Evolutionary conservation across 2,113 vertebrate species (phyloP).

Genomic region (Periophthalmodon schlosseri): DNA sequence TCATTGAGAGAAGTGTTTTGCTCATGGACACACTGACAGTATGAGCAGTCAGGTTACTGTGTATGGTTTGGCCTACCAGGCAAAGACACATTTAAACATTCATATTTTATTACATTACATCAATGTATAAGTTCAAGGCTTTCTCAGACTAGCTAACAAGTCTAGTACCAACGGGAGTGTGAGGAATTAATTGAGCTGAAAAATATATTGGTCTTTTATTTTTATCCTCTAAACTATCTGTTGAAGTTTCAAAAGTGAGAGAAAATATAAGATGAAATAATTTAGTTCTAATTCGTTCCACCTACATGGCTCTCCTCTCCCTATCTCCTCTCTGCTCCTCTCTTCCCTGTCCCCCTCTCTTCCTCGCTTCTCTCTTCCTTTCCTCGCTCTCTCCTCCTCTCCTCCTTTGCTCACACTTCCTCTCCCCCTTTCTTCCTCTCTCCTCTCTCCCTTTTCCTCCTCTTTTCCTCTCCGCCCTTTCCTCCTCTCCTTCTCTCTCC

Average conservation of each 20-base stretch:
- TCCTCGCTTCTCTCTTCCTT: no score
- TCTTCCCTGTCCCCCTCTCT: no score
- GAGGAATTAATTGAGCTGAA: neutral
- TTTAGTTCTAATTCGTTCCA: neutral
- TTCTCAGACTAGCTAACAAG: neutral
- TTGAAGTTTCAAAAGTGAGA: neutral
- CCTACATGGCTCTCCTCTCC: neutral
- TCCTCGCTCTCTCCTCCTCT: no score
- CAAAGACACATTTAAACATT: neutral
- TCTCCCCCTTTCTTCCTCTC: no score
- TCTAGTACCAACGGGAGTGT: neutral
- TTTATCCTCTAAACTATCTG: neutral
- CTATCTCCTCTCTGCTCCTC: no score
- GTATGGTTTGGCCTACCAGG: neutral
- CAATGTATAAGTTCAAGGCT: neutral
- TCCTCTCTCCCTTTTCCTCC: no score
- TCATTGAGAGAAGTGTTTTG: neutral
- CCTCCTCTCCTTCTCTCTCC: no score
- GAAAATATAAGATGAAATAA: neutral
- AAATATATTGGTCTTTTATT: neutral
- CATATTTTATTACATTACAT: neutral
- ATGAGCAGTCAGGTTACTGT: neutral
- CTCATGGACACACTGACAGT: neutral
- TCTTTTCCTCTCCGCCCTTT: no score
- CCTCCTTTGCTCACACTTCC: no score